Evolutionary conservation across 1,140 invertebrate species (phyloP), one percentile per base, ranked within the genome.

Genomic region (Wasmannia auropunctata): DNA sequence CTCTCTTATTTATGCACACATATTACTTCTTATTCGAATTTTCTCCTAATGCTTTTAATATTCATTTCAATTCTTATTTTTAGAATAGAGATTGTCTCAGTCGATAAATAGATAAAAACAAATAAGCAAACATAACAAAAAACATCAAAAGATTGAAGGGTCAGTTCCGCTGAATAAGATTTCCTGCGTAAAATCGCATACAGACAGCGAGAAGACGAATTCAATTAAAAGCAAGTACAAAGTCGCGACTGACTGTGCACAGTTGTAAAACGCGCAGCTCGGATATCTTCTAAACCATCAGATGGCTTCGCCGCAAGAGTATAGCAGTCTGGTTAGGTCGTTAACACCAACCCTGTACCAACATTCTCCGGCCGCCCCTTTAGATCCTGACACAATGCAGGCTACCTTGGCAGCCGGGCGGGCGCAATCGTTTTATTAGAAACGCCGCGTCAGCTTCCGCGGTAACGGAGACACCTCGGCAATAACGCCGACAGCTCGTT

Each of bases 401-500:
- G 80, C 80, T 87, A 87, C 88, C 86, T 90, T 90, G 69, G 74
- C 88, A 76, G 86, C 79, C 62, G 25, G 84, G 86, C 54, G 85
- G 80, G 86, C 75, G 86, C 87, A 88, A 91, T 90, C 92, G 93
- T 93, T 94, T 94, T 93, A 94, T 94, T 93, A 93, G 92, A 93
- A 93, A 88, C 93, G 93, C 93, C 90, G 87, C 93, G 92, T 94
- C 93, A 93, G 93, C 93, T 93, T 92, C 88, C 92, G 92, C 86
- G 93, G 92, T 93, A 93, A 93, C 93, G 89, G 91, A 91, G 93
- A 92, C 93, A 92, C 92, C 88, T 91, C 90, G 90, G 91, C 93
- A 93, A 94, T 94, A 93, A 92, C 91, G 92, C 87, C 92, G 93
- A 93, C 93, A 93, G 93, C 92, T 94, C 92, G 93, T 94, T 94